Percentiles rank a stretch among this genome's conserved stretches.
phyloP scores from a whole-genome alignment of 1,140 invertebrate genomes.

The Grapholita molesta region DNA sequence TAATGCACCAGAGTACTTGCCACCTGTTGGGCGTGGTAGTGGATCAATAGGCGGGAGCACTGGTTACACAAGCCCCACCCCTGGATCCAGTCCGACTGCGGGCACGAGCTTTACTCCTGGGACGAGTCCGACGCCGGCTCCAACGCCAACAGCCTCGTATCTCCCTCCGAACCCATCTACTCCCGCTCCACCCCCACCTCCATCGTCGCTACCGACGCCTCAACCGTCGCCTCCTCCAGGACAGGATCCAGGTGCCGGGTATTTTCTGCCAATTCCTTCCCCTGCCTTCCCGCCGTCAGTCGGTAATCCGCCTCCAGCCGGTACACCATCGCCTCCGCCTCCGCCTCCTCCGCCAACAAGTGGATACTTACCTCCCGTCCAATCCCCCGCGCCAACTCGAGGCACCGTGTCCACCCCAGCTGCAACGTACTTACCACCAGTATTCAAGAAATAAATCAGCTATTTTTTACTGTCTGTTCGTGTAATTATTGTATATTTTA shows the following conservation, averaged over 20 bases:
- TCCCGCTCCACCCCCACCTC: background rate
- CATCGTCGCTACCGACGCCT: constrained; percentile 20
- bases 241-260: background rate
- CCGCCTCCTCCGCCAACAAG: background rate
- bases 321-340: background rate
- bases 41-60: constrained; percentile 13
- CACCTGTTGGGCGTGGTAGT: constrained; percentile 18
- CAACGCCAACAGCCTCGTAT: constrained; percentile 28
- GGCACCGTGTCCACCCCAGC: constrained; percentile 38
- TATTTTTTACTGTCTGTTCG: background rate
- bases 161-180: constrained; percentile 35
- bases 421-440: constrained; percentile 51
- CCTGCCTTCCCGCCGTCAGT: background rate
- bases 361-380: constrained; percentile 32
- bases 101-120: background rate
- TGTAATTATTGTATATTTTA: no score
- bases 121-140: background rate
- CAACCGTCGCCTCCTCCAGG: constrained; percentile 18
- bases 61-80: background rate
- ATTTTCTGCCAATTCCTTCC: background rate
- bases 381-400: constrained; percentile 9
- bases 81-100: background rate
- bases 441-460: constrained; percentile 29
- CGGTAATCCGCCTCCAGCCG: constrained; percentile 3
- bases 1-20: constrained; percentile 40